A percentile compares a stretch with the other conserved stretches of the same genome.
Conservation (phyloP, 2,888 invertebrate genomes). For the Metopia argyrocephala region DNA sequence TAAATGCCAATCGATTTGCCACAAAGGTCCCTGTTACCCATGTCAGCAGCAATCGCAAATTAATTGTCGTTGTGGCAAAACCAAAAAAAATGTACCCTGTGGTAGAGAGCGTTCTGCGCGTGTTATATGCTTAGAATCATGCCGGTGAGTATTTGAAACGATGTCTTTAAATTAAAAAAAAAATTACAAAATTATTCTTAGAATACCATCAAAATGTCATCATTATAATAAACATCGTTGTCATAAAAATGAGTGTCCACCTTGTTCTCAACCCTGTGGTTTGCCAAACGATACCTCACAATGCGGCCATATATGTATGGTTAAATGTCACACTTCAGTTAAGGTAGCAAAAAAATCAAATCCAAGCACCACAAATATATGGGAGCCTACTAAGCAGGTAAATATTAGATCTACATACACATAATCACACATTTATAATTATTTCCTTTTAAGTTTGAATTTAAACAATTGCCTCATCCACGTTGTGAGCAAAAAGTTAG, state of each 20-base stretch:
- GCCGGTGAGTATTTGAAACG: constrained; percentile 80
- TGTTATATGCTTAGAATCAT: constrained; percentile 86
- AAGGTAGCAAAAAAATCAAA: constrained; percentile 79
- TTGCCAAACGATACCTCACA: constrained; percentile 76
- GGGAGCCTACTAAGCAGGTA: constrained; percentile 68
- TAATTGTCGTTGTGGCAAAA: constrained; percentile 90
- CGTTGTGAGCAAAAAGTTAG: constrained; percentile 85
- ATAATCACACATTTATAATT: background rate
- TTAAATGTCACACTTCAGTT: constrained; percentile 87
- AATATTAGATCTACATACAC: too few relatives aligned
- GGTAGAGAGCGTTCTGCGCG: constrained; percentile 88
- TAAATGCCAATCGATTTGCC: constrained; percentile 88
- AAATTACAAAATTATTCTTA: constrained; percentile 42
- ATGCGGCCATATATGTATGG: constrained; percentile 83
- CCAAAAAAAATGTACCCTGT: constrained; percentile 89
- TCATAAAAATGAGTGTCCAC: constrained; percentile 90
- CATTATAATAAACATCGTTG: constrained; percentile 90
- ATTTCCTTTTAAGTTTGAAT: constrained; percentile 76
- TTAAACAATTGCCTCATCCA: constrained; percentile 83
- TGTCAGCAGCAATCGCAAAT: constrained; percentile 80
- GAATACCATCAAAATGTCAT: constrained; percentile 90
- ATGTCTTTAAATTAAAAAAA: constrained; percentile 62
- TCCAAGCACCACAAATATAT: constrained; percentile 42
- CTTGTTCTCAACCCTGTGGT: constrained; percentile 88
- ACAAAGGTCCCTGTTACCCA: constrained; percentile 89